Percentiles rank a stretch among this genome's conserved stretches.
phyloP scores from a whole-genome alignment of 2,888 invertebrate genomes.

The Cenopis cana region DNA sequence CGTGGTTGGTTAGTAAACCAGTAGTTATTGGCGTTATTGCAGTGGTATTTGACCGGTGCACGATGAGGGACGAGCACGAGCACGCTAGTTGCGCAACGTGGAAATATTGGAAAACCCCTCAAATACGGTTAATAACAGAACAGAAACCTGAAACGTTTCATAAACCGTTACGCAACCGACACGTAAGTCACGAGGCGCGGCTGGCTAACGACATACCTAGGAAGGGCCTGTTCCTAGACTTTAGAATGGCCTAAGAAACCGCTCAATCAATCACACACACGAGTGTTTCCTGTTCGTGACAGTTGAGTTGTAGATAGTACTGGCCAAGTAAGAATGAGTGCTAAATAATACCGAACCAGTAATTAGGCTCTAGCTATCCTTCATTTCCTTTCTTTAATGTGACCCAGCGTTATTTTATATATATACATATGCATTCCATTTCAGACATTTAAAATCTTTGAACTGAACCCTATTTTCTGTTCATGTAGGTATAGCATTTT shows the following conservation, averaged over 20 bases:
- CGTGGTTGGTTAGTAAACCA: not conserved
- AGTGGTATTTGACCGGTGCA: not conserved
- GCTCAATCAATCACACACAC: not conserved
- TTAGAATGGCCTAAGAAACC: not conserved
- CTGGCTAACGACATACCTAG: not conserved
- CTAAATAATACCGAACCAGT: no score
- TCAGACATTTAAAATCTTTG: no score
- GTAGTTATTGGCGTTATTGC: not conserved
- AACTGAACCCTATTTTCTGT: no score
- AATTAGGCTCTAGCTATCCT: no score
- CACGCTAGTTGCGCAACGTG: conserved; percentile 27
- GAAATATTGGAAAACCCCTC: conserved; percentile 39
- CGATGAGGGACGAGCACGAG: not conserved
- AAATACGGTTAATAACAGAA: conserved; percentile 32
- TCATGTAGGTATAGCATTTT: no score
- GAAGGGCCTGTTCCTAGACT: conserved; percentile 7
- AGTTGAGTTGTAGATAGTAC: not conserved
- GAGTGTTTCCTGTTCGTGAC: not conserved
- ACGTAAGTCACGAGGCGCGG: conserved; percentile 3
- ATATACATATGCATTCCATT: no score
- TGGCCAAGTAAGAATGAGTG: no score
- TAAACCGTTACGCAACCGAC: conserved; percentile 29
- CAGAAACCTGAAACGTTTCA: conserved; percentile 28
- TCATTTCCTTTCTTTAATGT: no score
- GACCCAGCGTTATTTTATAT: no score